Evolutionary conservation across 2,888 invertebrate species (phyloP).

Genomic region (Empis stercorea): DNA sequence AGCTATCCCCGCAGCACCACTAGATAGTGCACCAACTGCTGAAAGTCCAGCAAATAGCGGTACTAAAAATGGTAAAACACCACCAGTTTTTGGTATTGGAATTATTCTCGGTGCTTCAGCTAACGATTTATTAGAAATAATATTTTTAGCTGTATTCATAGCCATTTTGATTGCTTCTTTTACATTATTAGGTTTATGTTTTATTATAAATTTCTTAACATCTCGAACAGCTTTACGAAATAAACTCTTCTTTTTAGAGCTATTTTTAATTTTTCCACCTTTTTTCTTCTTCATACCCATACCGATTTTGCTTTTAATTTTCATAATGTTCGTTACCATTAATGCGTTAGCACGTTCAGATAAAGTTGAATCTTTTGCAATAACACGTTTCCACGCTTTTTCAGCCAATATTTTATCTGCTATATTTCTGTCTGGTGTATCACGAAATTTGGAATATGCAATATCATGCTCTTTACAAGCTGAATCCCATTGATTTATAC

Average conservation of each 20-base stretch:
- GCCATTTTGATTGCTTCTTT: too few species aligned
- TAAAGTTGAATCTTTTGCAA: conserved; percentile 4
- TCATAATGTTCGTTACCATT: conserved; percentile 22
- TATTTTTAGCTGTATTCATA: too few species aligned
- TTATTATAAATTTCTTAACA: too few species aligned
- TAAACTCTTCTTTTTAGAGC: too few species aligned
- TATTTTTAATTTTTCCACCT: too few species aligned
- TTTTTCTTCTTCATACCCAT: too few species aligned
- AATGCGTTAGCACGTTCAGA: conserved; percentile 6
- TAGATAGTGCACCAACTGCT: conserved; percentile 23
- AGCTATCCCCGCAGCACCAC: conserved; percentile 25
- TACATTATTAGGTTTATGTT: too few species aligned
- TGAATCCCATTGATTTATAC: conserved; percentile 17
- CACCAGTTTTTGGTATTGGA: conserved; percentile 23
- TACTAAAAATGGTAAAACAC: too few species aligned
- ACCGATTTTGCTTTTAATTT: conserved; percentile 21
- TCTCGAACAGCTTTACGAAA: too few species aligned
- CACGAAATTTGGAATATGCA: conserved; percentile 9
- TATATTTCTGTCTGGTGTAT: conserved; percentile 1
- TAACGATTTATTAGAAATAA: too few species aligned
- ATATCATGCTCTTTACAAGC: conserved; percentile 16
- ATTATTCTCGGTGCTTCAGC: conserved; percentile 17
- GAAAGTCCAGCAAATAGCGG: conserved; percentile 24
- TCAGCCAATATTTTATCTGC: conserved; percentile 11
- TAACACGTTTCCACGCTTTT: conserved; percentile 10